These are phyloP conservation scores for Campylomormyrus numenius DNA, from an alignment of 2,113 vertebrate genomes.

Conservation along the genomic window DNA sequence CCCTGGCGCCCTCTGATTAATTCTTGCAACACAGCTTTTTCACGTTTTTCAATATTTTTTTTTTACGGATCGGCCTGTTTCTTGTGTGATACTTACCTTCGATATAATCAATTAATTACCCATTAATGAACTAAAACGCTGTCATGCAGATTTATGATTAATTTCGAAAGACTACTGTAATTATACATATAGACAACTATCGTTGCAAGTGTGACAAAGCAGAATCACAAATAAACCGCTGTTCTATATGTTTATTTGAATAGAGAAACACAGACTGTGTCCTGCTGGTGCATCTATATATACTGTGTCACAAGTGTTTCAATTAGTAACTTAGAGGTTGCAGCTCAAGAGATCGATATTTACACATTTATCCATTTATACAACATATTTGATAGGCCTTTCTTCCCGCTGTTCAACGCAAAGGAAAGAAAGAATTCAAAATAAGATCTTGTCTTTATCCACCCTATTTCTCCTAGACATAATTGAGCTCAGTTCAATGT, in stretches of 20 bases:
- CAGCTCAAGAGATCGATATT: background rate
- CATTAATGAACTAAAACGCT: background rate
- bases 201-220: background rate
- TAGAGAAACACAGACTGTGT: background rate
- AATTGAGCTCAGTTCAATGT: background rate
- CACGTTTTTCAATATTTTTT: background rate
- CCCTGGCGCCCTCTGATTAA: background rate
- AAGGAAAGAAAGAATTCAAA: background rate
- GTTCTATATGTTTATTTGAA: background rate
- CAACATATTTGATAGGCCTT: background rate
- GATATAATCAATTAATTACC: background rate
- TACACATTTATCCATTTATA: background rate
- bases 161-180: background rate
- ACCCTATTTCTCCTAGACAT: background rate
- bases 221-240: background rate
- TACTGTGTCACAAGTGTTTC: background rate
- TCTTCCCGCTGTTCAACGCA: background rate
- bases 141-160: background rate
- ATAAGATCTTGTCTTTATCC: background rate
- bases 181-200: background rate
- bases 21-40: background rate
- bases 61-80: background rate
- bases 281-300: background rate
- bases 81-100: background rate
- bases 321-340: background rate